These are phyloP conservation scores for Tridacna crocea DNA, from an alignment of 2,888 invertebrate genomes.

Conservation along the genomic window DNA sequence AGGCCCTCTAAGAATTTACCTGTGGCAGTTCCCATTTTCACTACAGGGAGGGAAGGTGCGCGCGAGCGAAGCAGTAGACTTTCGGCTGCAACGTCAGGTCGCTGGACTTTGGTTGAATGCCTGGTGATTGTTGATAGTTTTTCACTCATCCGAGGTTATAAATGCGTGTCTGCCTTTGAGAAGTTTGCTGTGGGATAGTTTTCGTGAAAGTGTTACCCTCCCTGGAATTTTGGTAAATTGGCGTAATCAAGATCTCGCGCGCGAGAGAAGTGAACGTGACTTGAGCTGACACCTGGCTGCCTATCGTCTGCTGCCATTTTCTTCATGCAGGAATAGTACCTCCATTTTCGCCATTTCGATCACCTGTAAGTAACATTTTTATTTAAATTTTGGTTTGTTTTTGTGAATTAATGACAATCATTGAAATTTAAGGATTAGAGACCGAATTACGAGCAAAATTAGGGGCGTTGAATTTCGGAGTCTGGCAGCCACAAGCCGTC, in stretches of 20 bases:
- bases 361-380: slow-evolving; percentile 55
- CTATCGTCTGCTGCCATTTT: slow-evolving; percentile 59
- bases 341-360: slow-evolving; percentile 61
- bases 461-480: no score
- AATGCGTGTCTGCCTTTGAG: slow-evolving; percentile 18
- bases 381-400: neutral
- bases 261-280: slow-evolving; percentile 49
- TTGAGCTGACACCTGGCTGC: slow-evolving; percentile 49
- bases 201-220: slow-evolving; percentile 27
- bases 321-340: slow-evolving; percentile 62
- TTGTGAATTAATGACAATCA: neutral
- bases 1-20: slow-evolving; percentile 46
- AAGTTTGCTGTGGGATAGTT: slow-evolving; percentile 10
- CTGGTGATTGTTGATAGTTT: slow-evolving; percentile 7
- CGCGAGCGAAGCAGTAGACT: neutral
- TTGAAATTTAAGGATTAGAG: neutral
- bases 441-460: no score
- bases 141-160: slow-evolving; percentile 16
- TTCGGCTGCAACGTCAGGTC: neutral
- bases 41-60: slow-evolving; percentile 8
- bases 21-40: slow-evolving; percentile 33
- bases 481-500: no score
- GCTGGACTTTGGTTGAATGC: neutral
- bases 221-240: slow-evolving; percentile 25
- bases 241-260: slow-evolving; percentile 46